These are phyloP conservation scores for Drosophila limbata DNA, from an alignment of 2,888 invertebrate genomes.

Conservation along the genomic window DNA sequence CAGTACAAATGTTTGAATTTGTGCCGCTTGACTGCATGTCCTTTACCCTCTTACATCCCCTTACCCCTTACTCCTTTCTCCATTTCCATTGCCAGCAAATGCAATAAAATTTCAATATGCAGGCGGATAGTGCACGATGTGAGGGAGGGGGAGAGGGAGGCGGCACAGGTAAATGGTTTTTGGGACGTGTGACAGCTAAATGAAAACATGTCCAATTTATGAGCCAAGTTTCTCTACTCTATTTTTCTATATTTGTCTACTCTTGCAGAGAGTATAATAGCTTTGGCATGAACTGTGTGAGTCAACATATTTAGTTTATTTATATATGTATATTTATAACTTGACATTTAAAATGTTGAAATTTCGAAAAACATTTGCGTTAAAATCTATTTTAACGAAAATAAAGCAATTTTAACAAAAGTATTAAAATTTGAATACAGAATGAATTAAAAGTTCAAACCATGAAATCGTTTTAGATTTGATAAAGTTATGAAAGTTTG, in stretches of 20 bases:
- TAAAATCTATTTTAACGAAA: too few relatives aligned
- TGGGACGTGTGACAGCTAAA: conserved; percentile 65
- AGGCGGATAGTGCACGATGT: conserved; percentile 28
- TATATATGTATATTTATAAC: too few relatives aligned
- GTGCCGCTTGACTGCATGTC: conserved; percentile 61
- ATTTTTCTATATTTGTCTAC: conserved; percentile 12
- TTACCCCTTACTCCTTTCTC: not conserved
- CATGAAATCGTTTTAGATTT: too few relatives aligned
- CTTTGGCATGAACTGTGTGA: not conserved
- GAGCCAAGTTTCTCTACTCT: conserved; percentile 29
- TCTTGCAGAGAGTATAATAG: not conserved
- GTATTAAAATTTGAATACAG: too few relatives aligned
- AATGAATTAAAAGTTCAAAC: too few relatives aligned
- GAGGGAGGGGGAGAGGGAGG: not conserved
- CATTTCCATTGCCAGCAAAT: conserved; percentile 34
- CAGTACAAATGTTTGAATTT: conserved; percentile 75
- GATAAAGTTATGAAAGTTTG: too few relatives aligned
- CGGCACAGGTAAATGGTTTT: conserved; percentile 47
- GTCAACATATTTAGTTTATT: not conserved
- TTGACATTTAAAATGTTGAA: too few relatives aligned
- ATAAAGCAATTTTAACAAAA: too few relatives aligned
- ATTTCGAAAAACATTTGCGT: too few relatives aligned
- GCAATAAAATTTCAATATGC: conserved; percentile 76
- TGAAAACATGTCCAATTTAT: conserved; percentile 69
- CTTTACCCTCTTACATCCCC: conserved; percentile 1